Base-by-base conservation (phyloP, 2,888 invertebrate species). In the Cataglyphis rosenhaueri region DNA sequence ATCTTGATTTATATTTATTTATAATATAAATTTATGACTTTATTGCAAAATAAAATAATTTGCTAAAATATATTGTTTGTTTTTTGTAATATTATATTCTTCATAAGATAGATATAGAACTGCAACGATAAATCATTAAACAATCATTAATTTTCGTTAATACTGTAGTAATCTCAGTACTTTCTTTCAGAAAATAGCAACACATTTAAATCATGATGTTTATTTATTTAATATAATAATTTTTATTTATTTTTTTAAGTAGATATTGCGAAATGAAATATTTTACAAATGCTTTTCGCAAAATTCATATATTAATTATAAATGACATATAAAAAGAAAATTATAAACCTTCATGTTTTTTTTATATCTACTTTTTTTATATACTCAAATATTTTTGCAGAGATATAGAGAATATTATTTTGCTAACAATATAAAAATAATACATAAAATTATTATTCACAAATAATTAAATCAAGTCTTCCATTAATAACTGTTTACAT, bases 371-470 rank as follows among this genome's bases (percentile, higher is more conserved):
- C 0, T 41, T 41, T 38, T 29, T 3, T 38, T 57, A 18, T 57
- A 9, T 57, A 18, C 32, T 44, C 6, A 48, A 18, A 48, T 81
- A 79, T 48, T 25, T 59, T 81, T 12, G 12, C 18, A n/a, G 1
- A 73, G 9, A 70, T 78, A 57, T 81, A 84, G 83, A 79, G 44
- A 84, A 85, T 52, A 76, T 87, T 74, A 73, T 66, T 25, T 25
- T 59, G 55, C 48, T 71, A 62, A 84, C 74, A 87, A 86, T 81
- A 88, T 78, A 71, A 52, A 52, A n/a, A 52, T 64, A 87, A 87
- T 88, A 88, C 85, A 73, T 88, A 88, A 85, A 88, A 88, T 82
- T 79, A 88, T 88, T 86, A 88, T 88, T 88, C 88, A 81, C 82
- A 81, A 88, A 84, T 85, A 76, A 21, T 78, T 79, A 48, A 35